Conservation (phyloP, 2,888 invertebrate species). For the Apodemia hepburni region DNA sequence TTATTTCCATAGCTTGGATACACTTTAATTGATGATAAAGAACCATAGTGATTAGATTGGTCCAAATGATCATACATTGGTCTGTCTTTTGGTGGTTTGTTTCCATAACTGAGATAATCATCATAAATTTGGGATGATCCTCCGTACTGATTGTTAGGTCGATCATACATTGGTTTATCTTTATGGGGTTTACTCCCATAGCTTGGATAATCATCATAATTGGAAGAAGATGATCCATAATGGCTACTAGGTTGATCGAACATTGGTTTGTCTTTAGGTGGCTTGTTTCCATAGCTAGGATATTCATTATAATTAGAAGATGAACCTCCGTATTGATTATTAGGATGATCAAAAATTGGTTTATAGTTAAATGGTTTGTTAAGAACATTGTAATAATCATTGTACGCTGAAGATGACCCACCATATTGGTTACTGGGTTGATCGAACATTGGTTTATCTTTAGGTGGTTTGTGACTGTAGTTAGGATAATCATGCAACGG, state of each 20-base stretch:
- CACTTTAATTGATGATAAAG: neutral
- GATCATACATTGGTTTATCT: constrained; percentile 1
- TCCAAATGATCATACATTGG: neutral
- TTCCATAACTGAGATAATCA: constrained; percentile 1
- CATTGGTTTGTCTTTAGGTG: constrained; percentile 20
- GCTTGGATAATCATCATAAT: constrained; percentile 20
- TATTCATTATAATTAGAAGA: constrained; percentile 15
- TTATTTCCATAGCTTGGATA: constrained; percentile 24
- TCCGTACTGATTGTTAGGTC: constrained; percentile 18
- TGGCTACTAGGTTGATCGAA: constrained; percentile 20
- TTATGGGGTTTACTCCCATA: constrained; percentile 22
- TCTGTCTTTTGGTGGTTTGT: neutral
- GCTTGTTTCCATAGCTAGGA: constrained; percentile 24
- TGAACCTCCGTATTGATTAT: constrained; percentile 4
- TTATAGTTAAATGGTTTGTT: constrained; percentile 9
- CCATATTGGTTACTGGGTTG: constrained; percentile 24
- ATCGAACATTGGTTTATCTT: constrained; percentile 7
- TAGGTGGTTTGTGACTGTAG: constrained; percentile 24
- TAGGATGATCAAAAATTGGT: neutral
- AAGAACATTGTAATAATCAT: constrained; percentile 6
- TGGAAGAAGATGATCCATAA: constrained; percentile 18
- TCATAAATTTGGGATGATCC: constrained; percentile 10
- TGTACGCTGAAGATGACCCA: neutral
- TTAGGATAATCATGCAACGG: constrained; percentile 21
- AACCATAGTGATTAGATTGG: neutral